Conservation (phyloP, 2,797 vertebrate species). For the Typhlichthys subterraneus region DNA sequence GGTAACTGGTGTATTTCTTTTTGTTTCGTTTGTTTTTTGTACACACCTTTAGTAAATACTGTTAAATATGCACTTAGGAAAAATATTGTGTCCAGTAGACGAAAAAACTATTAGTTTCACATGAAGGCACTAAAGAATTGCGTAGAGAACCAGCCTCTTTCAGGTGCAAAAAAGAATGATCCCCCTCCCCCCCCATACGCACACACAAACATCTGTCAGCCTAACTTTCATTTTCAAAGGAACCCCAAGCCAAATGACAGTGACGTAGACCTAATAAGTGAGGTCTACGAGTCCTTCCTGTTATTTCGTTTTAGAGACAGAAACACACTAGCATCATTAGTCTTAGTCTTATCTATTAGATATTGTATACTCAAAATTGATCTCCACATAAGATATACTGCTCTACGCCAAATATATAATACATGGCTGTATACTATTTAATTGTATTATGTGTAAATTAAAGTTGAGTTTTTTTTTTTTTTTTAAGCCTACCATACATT, state of each 20-base stretch:
- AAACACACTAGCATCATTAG: not conserved
- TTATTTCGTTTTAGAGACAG: not conserved
- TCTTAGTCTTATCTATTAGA: slow-evolving; percentile 15
- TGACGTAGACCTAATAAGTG: slow-evolving; percentile 71
- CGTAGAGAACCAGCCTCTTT: slow-evolving; percentile 55
- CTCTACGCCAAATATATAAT: slow-evolving; percentile 20
- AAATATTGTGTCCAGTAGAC: slow-evolving; percentile 48
- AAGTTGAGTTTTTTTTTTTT: not conserved
- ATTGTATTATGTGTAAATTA: not conserved
- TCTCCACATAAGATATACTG: slow-evolving; percentile 6
- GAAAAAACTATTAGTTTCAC: slow-evolving; percentile 76
- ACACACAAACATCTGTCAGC: slow-evolving; percentile 23
- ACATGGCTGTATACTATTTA: slow-evolving; percentile 33
- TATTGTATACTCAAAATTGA: slow-evolving; percentile 2
- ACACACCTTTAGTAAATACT: slow-evolving; percentile 47
- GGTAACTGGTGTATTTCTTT: slow-evolving; percentile 61
- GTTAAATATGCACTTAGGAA: slow-evolving; percentile 66
- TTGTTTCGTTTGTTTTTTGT: slow-evolving; percentile 33
- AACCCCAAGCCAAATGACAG: slow-evolving; percentile 78
- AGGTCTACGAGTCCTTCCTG: no score
- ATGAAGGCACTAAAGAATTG: slow-evolving; percentile 89
- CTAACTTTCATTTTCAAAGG: slow-evolving; percentile 49
- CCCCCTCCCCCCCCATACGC: slow-evolving; percentile 10
- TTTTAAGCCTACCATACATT: no score
- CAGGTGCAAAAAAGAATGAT: slow-evolving; percentile 31